Evolutionary conservation across 64 coral and sea anemone genomes (phyloP), one percentile per base, ranked within the genome.

Genomic region (Exaiptasia diaphana): DNA sequence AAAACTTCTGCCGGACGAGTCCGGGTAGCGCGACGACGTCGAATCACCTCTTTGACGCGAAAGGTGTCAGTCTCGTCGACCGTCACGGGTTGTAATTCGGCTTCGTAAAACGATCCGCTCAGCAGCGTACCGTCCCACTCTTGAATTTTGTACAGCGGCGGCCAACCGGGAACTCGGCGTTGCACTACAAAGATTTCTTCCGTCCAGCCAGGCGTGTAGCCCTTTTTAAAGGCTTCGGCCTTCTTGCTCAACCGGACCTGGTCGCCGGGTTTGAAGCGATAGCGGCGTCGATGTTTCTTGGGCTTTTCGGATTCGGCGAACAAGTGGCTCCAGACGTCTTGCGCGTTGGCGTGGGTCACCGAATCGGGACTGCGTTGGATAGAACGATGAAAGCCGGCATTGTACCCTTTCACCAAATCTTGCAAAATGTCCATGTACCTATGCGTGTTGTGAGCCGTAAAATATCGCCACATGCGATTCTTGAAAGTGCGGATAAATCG

Each of bases 41-140:
- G 23, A 30, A 86, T 35, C 17, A 85, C 38, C 34, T 42, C 44
- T 46, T 85, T 70, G 12, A 85, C 45, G 3, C 37, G 53, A 12
- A 41, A 85, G 32, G 53, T 18, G n/a, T n/a, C n/a, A n/a, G n/a
- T n/a, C 8, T 31, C 22, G 14, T 3, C 36, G 3, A 6, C 30
- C 23, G 26, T 21, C 22, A 89, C 86, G n/a, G 29, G 34, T 74
- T 89, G 77, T 0, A 89, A 30, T 64, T 89, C 86, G 11, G 58
- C 35, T n/a, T 76, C 78, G 44, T 90, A 90, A 68, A 76, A 90
- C 12, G 78, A 60, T 7, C 87, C 79, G 67, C 76, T 24, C 0
- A 90, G 6, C 13, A 67, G 56, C 8, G 67, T 74, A 12, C 62
- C 78, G 42, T 82, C 87, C 22, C 44, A 75, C 65, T 90, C 87